Percentiles rank a stretch among this genome's conserved stretches.
Evolutionary conservation across 2,888 invertebrate genomes (phyloP).

Genomic region (Strigamia crassipes): DNA sequence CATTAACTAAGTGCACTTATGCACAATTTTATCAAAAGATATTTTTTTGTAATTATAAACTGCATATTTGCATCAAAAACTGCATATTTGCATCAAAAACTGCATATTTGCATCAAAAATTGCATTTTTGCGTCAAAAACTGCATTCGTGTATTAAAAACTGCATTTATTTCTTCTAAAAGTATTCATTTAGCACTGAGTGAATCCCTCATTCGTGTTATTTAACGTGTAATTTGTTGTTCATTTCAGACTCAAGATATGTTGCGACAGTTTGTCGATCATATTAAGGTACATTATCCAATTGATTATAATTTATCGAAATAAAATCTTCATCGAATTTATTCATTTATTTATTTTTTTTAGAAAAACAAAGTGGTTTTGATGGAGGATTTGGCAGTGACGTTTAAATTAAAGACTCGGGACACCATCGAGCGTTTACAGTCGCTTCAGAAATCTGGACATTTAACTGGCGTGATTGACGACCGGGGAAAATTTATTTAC

Average conservation of each 20-base stretch:
- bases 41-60: no score
- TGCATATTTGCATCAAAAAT: no score
- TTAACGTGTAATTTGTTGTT: no score
- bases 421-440: constrained; percentile 82
- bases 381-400: constrained; percentile 90
- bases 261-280: constrained; percentile 83
- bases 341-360: no score
- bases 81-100: no score
- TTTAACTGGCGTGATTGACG: constrained; percentile 95
- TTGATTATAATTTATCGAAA: constrained; percentile 12
- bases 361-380: constrained; percentile 86
- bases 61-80: no score
- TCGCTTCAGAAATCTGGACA: constrained; percentile 79
- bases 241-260: constrained; percentile 66
- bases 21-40: no score
- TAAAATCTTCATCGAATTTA: constrained; percentile 32
- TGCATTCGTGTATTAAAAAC: no score
- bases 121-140: no score
- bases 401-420: constrained; percentile 89
- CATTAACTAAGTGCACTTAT: no score
- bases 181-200: no score
- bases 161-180: no score
- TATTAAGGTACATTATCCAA: constrained; percentile 68
- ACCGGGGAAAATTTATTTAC: constrained; percentile 98
- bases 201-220: not conserved